Conservation (phyloP, 2,888 invertebrate species). For the Orthonevra nobilis region DNA sequence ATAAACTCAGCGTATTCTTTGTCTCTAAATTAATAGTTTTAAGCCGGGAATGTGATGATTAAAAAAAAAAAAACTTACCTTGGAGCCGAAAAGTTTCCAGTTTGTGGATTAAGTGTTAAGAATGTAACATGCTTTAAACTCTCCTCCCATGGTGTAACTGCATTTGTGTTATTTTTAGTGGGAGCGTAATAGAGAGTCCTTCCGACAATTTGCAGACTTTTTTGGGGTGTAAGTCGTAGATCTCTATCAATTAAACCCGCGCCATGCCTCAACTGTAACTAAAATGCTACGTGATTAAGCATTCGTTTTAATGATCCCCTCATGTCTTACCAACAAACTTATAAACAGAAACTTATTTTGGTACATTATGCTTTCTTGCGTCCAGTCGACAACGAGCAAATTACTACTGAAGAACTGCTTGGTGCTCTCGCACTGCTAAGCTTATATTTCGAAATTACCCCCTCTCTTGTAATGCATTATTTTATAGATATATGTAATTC, state of each 20-base stretch:
- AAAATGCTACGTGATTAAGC: not conserved
- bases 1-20: constrained; percentile 77
- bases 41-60: not conserved
- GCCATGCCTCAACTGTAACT: constrained; percentile 61
- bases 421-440: constrained; percentile 44
- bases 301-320: not conserved
- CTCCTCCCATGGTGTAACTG: constrained; percentile 83
- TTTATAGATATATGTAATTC: not conserved
- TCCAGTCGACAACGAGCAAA: constrained; percentile 34
- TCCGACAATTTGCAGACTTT: constrained; percentile 75
- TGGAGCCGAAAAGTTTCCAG: constrained; percentile 74
- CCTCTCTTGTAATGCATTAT: constrained; percentile 11
- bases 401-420: constrained; percentile 44
- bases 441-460: constrained; percentile 38
- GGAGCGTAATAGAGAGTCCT: constrained; percentile 77
- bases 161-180: constrained; percentile 51
- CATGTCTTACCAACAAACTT: constrained; percentile 30
- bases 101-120: constrained; percentile 81
- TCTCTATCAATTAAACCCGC: constrained; percentile 75
- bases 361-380: constrained; percentile 38
- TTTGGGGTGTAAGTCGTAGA: constrained; percentile 78
- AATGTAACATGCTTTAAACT: constrained; percentile 86
- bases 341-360: constrained; percentile 11
- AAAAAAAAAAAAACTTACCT: constrained; percentile 75
- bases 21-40: constrained; percentile 61